A percentile compares a stretch with the other conserved stretches of the same genome.
Evolutionary conservation across 2,888 invertebrate species (phyloP).

Genomic region (Aquatica leii): DNA sequence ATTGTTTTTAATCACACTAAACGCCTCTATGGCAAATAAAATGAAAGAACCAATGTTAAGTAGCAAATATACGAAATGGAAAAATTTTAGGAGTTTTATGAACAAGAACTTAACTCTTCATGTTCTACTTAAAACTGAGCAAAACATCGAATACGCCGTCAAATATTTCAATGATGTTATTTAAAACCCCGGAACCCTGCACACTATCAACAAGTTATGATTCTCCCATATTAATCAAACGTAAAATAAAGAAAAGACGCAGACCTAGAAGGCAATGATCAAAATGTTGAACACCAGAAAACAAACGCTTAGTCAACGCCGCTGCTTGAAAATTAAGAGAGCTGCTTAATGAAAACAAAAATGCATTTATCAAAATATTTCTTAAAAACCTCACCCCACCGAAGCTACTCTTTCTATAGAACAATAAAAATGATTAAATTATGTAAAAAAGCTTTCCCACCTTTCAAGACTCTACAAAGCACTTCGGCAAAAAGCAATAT

Average conservation of each 20-base stretch:
- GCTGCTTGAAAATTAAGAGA: neutral
- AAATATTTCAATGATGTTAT: constrained; percentile 15
- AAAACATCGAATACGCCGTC: constrained; percentile 35
- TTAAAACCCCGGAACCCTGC: constrained; percentile 2
- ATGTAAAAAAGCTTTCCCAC: constrained; percentile 12
- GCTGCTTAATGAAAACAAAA: constrained; percentile 11
- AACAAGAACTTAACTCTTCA: constrained; percentile 18
- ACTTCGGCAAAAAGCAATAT: too few relatives aligned
- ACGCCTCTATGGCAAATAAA: constrained; percentile 9
- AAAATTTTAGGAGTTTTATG: constrained; percentile 31
- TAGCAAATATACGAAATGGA: constrained; percentile 22
- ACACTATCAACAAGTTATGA: too few relatives aligned
- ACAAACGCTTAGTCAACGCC: too few relatives aligned
- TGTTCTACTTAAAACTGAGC: constrained; percentile 14
- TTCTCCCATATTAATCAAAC: neutral
- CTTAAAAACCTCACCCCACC: constrained; percentile 4
- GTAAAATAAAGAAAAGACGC: neutral
- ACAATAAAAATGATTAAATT: constrained; percentile 9
- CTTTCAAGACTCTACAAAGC: too few relatives aligned
- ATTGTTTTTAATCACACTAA: constrained; percentile 26
- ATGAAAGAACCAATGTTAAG: constrained; percentile 21
- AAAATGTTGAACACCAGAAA: neutral
- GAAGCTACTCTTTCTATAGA: neutral
- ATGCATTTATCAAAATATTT: constrained; percentile 6
- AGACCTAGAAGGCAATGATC: neutral